phyloP scores from a whole-genome alignment of 2,888 invertebrate genomes.

The Nipponacmea schrenckii region DNA sequence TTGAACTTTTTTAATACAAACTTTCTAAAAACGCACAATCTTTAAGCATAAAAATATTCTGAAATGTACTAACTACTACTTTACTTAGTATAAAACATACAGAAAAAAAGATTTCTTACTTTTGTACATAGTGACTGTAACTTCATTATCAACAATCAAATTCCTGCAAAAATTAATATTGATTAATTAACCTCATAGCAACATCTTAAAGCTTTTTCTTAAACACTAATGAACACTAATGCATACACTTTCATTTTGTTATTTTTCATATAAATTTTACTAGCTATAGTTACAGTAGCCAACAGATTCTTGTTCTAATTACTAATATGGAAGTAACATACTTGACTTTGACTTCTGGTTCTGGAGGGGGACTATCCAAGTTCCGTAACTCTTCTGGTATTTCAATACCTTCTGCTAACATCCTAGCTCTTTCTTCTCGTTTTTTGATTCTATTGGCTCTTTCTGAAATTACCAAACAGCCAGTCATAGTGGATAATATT shows the following conservation, averaged over 20 bases:
- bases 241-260: too few species aligned
- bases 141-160: conserved; percentile 27
- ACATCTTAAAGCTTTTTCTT: too few species aligned
- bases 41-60: too few species aligned
- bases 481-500: too few species aligned
- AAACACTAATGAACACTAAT: too few species aligned
- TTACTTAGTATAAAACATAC: too few species aligned
- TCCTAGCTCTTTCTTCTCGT: conserved; percentile 51
- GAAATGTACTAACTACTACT: too few species aligned
- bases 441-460: conserved; percentile 52
- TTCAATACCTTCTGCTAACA: conserved; percentile 58
- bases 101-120: conserved; percentile 17
- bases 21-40: too few species aligned
- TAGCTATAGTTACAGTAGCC: too few species aligned
- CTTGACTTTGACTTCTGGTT: neutral
- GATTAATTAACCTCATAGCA: neutral
- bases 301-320: too few species aligned
- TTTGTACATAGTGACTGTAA: conserved; percentile 28
- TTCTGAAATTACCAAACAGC: conserved; percentile 42
- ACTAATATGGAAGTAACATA: neutral
- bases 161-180: neutral
- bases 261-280: too few species aligned
- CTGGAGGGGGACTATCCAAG: neutral
- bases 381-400: conserved; percentile 61
- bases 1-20: too few species aligned